These are phyloP conservation scores for Phrynocephalus versicolor DNA, from an alignment of 2,113 vertebrate genomes.

Conservation along the genomic window DNA sequence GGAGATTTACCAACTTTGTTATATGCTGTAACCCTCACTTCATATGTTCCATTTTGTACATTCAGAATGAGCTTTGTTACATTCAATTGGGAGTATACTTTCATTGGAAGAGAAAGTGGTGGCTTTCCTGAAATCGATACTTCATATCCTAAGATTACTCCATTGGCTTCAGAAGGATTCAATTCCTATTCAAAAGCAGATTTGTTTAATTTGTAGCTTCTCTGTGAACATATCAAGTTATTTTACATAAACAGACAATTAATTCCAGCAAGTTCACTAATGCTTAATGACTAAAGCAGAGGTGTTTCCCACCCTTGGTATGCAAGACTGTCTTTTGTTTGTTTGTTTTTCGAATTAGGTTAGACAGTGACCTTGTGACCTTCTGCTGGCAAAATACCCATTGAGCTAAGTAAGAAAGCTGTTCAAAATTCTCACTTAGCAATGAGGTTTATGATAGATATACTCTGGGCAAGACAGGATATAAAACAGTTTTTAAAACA, in stretches of 20 bases:
- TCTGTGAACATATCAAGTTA: not conserved
- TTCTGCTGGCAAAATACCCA: not conserved
- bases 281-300: not conserved
- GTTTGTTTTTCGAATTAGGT: not conserved
- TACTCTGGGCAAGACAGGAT: not conserved
- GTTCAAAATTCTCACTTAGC: not conserved
- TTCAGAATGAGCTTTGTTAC: slow-evolving; percentile 61
- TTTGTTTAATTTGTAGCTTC: slow-evolving; percentile 2
- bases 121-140: slow-evolving; percentile 67
- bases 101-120: slow-evolving; percentile 7
- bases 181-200: slow-evolving; percentile 66
- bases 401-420: not conserved
- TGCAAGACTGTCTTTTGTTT: not conserved
- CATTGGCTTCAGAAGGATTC: slow-evolving; percentile 76
- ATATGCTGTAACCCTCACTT: slow-evolving; percentile 70
- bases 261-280: not conserved
- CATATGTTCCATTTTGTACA: slow-evolving; percentile 57
- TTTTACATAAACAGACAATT: not conserved
- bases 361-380: not conserved
- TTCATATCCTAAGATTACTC: slow-evolving; percentile 80
- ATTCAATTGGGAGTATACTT: slow-evolving; percentile 49
- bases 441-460: not conserved
- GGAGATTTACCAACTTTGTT: slow-evolving; percentile 82
- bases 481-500: not conserved
- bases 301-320: not conserved